A percentile compares a stretch with the other conserved stretches of the same genome.
phyloP scores from a whole-genome alignment of 2,797 vertebrate genomes.

The Potorous gilbertii region DNA sequence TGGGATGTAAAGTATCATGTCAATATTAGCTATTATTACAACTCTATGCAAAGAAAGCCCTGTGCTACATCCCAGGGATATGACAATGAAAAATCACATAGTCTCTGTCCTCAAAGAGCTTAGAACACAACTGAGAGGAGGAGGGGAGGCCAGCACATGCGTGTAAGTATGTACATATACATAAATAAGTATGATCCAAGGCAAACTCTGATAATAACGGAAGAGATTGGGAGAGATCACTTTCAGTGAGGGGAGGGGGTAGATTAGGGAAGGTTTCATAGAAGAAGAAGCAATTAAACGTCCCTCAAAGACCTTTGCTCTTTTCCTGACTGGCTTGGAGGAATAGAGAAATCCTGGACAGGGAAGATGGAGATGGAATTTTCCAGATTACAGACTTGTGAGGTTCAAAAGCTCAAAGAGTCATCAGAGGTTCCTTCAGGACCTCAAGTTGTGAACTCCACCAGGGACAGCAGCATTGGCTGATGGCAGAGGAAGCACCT shows the following conservation, averaged over 20 bases:
- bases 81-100: background rate
- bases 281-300: background rate
- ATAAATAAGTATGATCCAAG: background rate
- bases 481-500: background rate
- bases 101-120: background rate
- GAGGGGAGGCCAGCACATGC: background rate
- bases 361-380: background rate
- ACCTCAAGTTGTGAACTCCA: background rate
- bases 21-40: background rate
- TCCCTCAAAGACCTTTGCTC: background rate
- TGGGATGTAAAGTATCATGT: background rate
- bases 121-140: background rate
- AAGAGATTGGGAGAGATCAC: background rate
- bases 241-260: background rate
- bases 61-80: background rate
- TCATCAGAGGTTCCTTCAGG: background rate
- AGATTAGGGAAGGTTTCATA: background rate
- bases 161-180: too few relatives aligned
- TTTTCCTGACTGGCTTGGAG: background rate
- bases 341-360: background rate
- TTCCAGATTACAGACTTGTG: background rate
- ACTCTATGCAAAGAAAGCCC: background rate
- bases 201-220: background rate
- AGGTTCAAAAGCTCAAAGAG: background rate
- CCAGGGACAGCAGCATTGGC: background rate